These are phyloP conservation scores for Cryptotis parvus DNA, from an alignment of 2,113 vertebrate species.

Conservation along the genomic window DNA sequence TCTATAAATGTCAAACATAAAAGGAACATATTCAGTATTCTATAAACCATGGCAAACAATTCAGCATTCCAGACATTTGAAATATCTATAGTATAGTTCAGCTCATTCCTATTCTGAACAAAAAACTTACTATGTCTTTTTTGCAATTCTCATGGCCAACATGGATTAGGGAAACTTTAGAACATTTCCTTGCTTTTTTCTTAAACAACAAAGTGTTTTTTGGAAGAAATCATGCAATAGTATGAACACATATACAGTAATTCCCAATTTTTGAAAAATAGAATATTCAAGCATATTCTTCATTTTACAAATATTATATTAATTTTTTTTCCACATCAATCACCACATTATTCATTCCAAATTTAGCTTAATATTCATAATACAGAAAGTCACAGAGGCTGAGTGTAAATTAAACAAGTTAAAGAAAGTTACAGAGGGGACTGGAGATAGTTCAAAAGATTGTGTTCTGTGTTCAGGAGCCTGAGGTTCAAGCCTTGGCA, in stretches of 20 bases:
- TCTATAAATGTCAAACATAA: constrained; percentile 67
- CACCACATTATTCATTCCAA: neutral
- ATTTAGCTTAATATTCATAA: neutral
- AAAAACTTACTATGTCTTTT: constrained; percentile 42
- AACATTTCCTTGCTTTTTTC: constrained; percentile 48
- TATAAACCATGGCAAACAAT: constrained; percentile 45
- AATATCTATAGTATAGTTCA: constrained; percentile 1
- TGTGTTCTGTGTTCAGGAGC: no score
- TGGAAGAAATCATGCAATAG: constrained; percentile 44
- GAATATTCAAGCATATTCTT: neutral
- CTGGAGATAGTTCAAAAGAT: neutral
- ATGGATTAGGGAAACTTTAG: neutral
- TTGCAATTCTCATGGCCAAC: neutral
- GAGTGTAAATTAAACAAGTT: neutral
- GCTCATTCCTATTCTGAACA: constrained; percentile 36
- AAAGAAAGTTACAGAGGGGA: neutral
- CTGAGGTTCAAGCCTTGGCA: no score
- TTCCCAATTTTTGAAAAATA: neutral
- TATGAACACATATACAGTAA: neutral
- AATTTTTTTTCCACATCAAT: constrained; percentile 28
- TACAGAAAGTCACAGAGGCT: neutral
- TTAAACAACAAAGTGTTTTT: constrained; percentile 45
- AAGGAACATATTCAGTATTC: constrained; percentile 71
- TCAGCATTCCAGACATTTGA: constrained; percentile 46
- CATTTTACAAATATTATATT: constrained; percentile 19